Evolutionary conservation across 2,797 vertebrate species (phyloP).

Genomic region (Protonibea diacanthus): DNA sequence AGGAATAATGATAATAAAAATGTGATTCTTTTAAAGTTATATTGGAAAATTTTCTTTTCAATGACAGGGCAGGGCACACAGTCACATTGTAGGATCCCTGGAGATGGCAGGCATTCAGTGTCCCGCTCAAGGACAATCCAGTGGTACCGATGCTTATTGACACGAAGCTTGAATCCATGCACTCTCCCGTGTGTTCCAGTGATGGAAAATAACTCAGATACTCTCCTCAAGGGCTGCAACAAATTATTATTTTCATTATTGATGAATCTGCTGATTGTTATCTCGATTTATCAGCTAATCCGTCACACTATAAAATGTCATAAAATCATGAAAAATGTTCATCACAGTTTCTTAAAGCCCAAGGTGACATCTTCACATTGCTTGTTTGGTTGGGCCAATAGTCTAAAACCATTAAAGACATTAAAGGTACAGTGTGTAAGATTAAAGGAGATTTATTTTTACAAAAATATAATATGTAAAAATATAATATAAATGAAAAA

Average conservation of each 20-base stretch:
- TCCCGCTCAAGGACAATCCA: constrained; percentile 14
- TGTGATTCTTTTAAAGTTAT: constrained; percentile 22
- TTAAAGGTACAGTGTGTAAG: too few species aligned
- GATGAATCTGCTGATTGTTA: constrained; percentile 14
- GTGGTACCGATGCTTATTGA: background rate
- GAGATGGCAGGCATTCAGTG: background rate
- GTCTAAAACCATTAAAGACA: background rate
- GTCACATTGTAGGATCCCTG: constrained; percentile 9
- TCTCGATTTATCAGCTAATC: constrained; percentile 6
- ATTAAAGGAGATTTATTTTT: too few species aligned
- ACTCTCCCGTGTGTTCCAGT: background rate
- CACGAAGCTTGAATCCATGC: constrained; percentile 15
- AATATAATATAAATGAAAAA: too few species aligned
- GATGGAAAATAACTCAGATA: background rate
- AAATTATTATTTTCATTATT: constrained; percentile 22
- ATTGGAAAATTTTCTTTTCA: constrained; percentile 7
- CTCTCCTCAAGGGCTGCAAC: background rate
- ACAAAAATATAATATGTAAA: too few species aligned
- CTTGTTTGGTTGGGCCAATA: background rate
- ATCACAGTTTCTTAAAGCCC: background rate
- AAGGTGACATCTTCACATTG: background rate
- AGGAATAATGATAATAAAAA: constrained; percentile 22
- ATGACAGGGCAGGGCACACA: background rate
- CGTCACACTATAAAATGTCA: background rate
- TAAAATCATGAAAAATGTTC: background rate